Evolutionary conservation across 2,113 vertebrate genomes (phyloP).

Genomic region (Varanus komodoensis): DNA sequence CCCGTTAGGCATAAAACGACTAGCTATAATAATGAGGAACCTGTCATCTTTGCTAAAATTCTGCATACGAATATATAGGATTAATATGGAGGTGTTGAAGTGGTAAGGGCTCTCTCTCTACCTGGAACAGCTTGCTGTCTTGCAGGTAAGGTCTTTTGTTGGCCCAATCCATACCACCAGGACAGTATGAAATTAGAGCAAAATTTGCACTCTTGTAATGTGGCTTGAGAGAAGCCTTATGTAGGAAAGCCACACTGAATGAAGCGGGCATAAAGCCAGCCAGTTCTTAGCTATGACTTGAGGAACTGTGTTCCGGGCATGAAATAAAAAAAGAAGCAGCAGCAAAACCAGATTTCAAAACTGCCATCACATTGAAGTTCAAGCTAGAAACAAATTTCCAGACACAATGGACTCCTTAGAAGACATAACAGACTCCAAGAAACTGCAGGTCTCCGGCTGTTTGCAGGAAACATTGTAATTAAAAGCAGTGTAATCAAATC

Average conservation of each 20-base stretch:
- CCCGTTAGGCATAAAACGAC: neutral
- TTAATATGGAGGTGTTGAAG: neutral
- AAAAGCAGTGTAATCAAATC: neutral
- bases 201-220: neutral
- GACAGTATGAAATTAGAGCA: neutral
- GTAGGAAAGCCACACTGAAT: neutral
- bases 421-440: too few species aligned
- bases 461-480: neutral
- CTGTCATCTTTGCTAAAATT: neutral
- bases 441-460: neutral
- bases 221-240: neutral
- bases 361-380: neutral
- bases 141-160: neutral
- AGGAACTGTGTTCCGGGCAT: neutral
- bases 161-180: too few species aligned
- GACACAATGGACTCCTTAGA: neutral
- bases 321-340: neutral
- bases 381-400: neutral
- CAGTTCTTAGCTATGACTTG: neutral
- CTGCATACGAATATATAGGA: too few species aligned
- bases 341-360: constrained; percentile 1
- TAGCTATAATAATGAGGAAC: neutral
- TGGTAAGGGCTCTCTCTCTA: neutral
- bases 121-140: neutral
- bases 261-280: neutral